Base-by-base conservation (phyloP, 2,797 vertebrate genomes). In the Buphagus erythrorhynchus region DNA sequence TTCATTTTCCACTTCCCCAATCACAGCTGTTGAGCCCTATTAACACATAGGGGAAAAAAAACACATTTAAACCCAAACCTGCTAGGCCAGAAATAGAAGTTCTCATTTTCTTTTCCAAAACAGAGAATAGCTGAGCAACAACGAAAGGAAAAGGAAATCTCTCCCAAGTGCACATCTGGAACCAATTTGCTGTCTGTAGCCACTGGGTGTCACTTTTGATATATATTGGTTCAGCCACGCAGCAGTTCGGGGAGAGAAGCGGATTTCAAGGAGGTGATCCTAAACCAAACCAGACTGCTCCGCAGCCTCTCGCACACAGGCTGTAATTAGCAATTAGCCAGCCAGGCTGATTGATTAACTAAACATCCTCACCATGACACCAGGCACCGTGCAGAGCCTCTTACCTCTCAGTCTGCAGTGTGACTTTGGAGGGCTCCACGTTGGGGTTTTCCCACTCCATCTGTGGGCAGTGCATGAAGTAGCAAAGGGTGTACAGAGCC, bases 401-500 rank as follows among this genome's bases (percentile, higher is more conserved):
- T 98, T 97, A 99, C 99, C 99, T 99, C 98, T 99, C 99, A 1
- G 98, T 99, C 93, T 99, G 99, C 71, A 99, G 98, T 2, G 98
- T 99, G 90, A 99, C 99, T 98, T 99, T 99, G 26, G 99, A 99
- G 1, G 99, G 99, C 91, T 99, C 99, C 77, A 99, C 98, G 1
- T 99, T 99, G 65, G 99, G 99, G 95, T 99, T 99, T 96, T 99
- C 99, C 99, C 99, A 99, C 95, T 99, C 99, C 98, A 99, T 99
- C 92, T 99, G 99, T 0, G 99, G 99, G 92, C 99, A 99, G 98
- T 99, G 99, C 99, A 99, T 99, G 98, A 99, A 99, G 97, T 99
- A 99, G 97, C 99, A 99, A 51, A 99, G 99, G 0, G 99, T 99
- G 95, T 99, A 99, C 67, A 99, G 98, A 17, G 99, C 99, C 95